Percentiles rank a stretch among this genome's conserved stretches.
Conservation (phyloP, 2,888 invertebrate genomes). For the Leucophenga maculata region DNA sequence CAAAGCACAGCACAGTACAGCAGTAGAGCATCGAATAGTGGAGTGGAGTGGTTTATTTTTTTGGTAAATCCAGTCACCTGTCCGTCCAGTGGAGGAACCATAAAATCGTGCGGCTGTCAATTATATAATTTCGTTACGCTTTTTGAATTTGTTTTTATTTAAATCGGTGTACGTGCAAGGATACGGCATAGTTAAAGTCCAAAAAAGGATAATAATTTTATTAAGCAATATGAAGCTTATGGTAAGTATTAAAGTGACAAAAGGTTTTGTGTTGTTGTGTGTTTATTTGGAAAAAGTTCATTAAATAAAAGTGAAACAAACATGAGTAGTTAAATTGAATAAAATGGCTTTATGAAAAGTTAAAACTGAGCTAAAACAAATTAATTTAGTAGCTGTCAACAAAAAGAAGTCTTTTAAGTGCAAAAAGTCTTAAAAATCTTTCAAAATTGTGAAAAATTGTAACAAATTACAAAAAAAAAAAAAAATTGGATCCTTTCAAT, state of each 20-base stretch:
- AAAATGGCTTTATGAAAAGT: too few relatives aligned
- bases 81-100: neutral
- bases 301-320: too few relatives aligned
- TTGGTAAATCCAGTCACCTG: neutral
- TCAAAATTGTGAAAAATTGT: too few relatives aligned
- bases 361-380: too few relatives aligned
- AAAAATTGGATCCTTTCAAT: too few relatives aligned
- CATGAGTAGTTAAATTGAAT: too few relatives aligned
- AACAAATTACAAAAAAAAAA: too few relatives aligned
- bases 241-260: constrained; percentile 59
- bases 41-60: too few relatives aligned
- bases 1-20: constrained; percentile 48
- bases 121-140: constrained; percentile 25
- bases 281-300: neutral
- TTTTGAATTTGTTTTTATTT: constrained; percentile 50
- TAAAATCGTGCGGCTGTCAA: constrained; percentile 42
- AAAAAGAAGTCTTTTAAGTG: too few relatives aligned
- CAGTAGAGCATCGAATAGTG: constrained; percentile 40
- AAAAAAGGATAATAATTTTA: constrained; percentile 40
- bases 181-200: neutral
- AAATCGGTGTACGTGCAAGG: constrained; percentile 28
- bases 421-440: too few relatives aligned
- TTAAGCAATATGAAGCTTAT: constrained; percentile 68
- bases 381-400: too few relatives aligned
- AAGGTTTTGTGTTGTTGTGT: constrained; percentile 5